Percentiles rank a stretch among this genome's conserved stretches.
phyloP scores from a whole-genome alignment of 1,140 invertebrate genomes.

The Rhopalosiphum maidis region DNA sequence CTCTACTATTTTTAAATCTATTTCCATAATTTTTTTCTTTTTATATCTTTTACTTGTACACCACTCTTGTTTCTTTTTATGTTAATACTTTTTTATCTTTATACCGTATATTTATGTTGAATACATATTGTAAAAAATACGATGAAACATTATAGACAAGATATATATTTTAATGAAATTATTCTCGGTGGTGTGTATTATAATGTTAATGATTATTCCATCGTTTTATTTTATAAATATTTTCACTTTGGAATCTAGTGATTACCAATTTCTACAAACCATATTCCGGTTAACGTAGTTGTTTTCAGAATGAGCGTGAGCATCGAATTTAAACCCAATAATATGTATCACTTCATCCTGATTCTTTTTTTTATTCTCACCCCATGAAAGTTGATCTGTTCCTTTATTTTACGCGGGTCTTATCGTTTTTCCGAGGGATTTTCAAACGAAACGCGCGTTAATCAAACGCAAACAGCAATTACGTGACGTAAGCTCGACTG shows the following conservation, averaged over 20 bases:
- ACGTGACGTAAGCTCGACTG: not conserved
- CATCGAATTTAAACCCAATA: not conserved
- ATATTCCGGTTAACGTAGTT: not conserved
- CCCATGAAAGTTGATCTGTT: not conserved
- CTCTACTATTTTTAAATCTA: not conserved
- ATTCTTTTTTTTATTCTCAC: not conserved
- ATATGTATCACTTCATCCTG: not conserved
- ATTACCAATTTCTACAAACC: not conserved
- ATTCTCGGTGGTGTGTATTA: not conserved
- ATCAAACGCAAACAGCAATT: not conserved
- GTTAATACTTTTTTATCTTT: not conserved
- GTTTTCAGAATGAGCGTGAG: not conserved
- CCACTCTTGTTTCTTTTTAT: not conserved
- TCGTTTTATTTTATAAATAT: not conserved
- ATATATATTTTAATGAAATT: not conserved
- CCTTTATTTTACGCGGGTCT: not conserved
- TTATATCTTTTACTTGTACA: not conserved
- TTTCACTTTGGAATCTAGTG: not conserved
- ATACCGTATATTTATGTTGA: not conserved
- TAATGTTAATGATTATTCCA: not conserved
- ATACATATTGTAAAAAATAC: not conserved
- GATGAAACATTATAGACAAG: not conserved
- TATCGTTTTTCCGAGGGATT: not conserved
- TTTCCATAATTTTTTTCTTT: not conserved
- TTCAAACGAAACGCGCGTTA: not conserved